Base-by-base conservation (phyloP, 2,113 vertebrate genomes). In the Phyllostomus hastatus region DNA sequence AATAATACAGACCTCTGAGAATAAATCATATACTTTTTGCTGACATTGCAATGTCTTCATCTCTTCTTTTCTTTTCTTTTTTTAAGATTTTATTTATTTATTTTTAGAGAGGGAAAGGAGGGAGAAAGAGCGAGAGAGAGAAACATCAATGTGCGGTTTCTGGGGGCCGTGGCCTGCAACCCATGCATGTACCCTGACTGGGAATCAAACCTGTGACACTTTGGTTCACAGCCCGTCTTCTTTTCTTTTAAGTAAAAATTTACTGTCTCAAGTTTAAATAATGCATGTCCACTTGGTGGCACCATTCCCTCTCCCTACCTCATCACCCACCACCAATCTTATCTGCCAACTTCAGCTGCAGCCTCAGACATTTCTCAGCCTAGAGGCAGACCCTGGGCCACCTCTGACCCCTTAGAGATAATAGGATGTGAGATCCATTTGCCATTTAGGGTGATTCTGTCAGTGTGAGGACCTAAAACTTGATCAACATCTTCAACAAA, bases 211-310 rank as follows among this genome's bases (percentile, higher is more conserved):
- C n/a, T n/a, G n/a, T n/a, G n/a, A n/a, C n/a, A n/a, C n/a, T n/a
- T n/a, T n/a, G n/a, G n/a, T n/a, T n/a, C n/a, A n/a, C n/a, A n/a
- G n/a, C n/a, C n/a, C n/a, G n/a, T 73, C 22, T 82, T 76, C 88
- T 38, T 84, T 80, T 64, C 26, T 86, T 83, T 95, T 52, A 66
- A 89, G n/a, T 86, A 78, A 89, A 93, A 95, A n/a, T 15, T 79
- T 9, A 61, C 16, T 43, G 9, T 88, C 52, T 76, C 38, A 10
- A 2, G 11, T 89, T 93, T 93, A 28, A 91, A 88, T 70, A 82
- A 41, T n/a, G 43, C 11, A 19, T 24, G 11, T 28, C 31, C 22
- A 26, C 9, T 4, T 41, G 48, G 24, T 31, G 26, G 9, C 15
- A 76, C 33, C 31, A 4, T 19, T 38, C 80, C 10, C 22, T 17